phyloP scores from a whole-genome alignment of 2,888 invertebrate genomes.

The Galerucella pusilla region DNA sequence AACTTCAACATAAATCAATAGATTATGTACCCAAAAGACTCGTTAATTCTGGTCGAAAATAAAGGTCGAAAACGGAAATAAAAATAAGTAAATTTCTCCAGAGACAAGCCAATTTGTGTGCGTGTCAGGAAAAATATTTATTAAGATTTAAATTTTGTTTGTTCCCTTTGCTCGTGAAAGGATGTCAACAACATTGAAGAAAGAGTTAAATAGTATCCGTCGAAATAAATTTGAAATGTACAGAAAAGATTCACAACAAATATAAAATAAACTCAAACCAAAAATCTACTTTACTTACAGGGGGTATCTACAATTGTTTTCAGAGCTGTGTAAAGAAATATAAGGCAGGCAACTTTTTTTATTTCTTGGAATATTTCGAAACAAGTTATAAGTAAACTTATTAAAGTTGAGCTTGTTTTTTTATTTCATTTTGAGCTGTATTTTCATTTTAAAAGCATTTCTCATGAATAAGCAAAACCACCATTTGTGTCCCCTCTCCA shows the following conservation, averaged over 20 bases:
- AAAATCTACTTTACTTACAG: no score
- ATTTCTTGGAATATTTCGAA: slow-evolving; percentile 54
- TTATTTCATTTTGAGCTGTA: slow-evolving; percentile 62
- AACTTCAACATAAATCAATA: slow-evolving; percentile 44
- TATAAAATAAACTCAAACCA: no score
- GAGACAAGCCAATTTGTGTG: slow-evolving; percentile 39
- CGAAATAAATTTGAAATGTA: background rate
- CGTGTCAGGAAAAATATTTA: slow-evolving; percentile 41
- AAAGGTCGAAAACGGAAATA: slow-evolving; percentile 43
- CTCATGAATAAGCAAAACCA: slow-evolving; percentile 64
- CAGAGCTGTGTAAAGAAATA: slow-evolving; percentile 13
- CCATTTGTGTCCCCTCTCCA: slow-evolving; percentile 51
- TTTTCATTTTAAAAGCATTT: slow-evolving; percentile 64
- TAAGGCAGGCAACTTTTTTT: slow-evolving; percentile 33
- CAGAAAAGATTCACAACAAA: background rate
- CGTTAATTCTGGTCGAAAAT: slow-evolving; percentile 42
- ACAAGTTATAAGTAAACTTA: slow-evolving; percentile 63
- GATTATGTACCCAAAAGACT: slow-evolving; percentile 45
- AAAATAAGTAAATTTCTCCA: slow-evolving; percentile 44
- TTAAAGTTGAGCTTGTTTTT: slow-evolving; percentile 61
- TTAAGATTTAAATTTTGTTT: slow-evolving; percentile 44
- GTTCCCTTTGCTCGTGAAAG: slow-evolving; percentile 20
- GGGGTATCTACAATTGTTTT: no score
- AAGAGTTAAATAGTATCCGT: slow-evolving; percentile 19
- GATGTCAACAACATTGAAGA: slow-evolving; percentile 19